Conservation (phyloP, 23 tunicate genomes). For the Trididemnum nubilum region DNA sequence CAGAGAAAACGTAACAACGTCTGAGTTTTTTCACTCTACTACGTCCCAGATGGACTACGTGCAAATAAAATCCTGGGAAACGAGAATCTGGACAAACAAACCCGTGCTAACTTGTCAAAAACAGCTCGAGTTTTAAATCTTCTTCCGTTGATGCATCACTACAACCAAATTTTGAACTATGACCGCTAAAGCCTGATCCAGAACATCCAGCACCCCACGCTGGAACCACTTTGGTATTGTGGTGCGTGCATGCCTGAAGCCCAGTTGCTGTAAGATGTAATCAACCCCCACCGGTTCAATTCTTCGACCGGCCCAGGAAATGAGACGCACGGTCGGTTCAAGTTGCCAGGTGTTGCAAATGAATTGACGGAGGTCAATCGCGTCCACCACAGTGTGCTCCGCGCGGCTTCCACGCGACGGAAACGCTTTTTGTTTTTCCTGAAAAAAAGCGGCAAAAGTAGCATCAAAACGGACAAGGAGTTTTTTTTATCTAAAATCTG, state of each 20-base stretch:
- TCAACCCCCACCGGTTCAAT: constrained; percentile 97
- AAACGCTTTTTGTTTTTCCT: constrained; percentile 85
- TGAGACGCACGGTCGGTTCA: constrained; percentile 89
- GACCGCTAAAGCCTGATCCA: constrained; percentile 80
- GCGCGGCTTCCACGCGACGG: constrained; percentile 36
- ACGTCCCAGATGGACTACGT: too few relatives aligned
- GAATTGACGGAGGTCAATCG: constrained; percentile 77
- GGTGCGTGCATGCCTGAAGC: constrained; percentile 89
- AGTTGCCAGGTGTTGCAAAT: constrained; percentile 97
- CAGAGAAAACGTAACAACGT: too few relatives aligned
- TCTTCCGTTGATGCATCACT: constrained; percentile 45
- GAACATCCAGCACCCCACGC: constrained; percentile 87
- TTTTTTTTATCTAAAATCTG: neutral
- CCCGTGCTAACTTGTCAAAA: too few relatives aligned
- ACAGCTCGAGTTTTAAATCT: too few relatives aligned
- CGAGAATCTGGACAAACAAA: too few relatives aligned
- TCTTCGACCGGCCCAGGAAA: constrained; percentile 90
- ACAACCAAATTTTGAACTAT: constrained; percentile 72
- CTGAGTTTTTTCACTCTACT: too few relatives aligned
- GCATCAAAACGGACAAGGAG: neutral
- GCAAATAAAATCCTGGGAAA: too few relatives aligned
- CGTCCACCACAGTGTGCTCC: constrained; percentile 54
- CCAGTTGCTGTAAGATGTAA: constrained; percentile 82
- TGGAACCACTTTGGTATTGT: constrained; percentile 99
- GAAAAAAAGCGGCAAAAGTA: neutral